Evolutionary conservation across 2,888 invertebrate genomes (phyloP).

Genomic region (Pristionchus mayeri): DNA sequence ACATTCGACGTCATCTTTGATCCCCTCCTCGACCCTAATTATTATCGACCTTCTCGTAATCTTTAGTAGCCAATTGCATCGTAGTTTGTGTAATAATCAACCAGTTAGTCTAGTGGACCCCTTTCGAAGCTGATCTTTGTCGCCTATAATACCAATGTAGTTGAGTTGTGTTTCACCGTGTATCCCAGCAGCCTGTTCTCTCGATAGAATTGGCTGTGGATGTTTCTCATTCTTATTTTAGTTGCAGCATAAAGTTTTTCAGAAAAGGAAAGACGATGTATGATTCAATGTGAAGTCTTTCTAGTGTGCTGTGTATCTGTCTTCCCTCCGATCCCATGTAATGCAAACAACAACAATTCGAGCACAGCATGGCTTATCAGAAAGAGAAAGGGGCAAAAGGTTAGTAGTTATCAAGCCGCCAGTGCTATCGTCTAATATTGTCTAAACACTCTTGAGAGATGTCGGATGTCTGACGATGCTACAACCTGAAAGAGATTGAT

Average conservation of each 20-base stretch:
- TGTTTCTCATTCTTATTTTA: background rate
- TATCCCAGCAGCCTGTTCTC: background rate
- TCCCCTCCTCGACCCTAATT: background rate
- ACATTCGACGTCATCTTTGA: background rate
- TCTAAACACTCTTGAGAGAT: background rate
- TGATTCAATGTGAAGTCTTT: too few relatives aligned
- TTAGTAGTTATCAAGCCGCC: background rate
- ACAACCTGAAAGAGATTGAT: background rate
- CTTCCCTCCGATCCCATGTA: background rate
- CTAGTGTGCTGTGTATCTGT: too few relatives aligned
- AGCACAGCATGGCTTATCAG: constrained; percentile 24
- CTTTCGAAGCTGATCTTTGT: constrained; percentile 2
- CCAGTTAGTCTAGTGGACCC: constrained; percentile 34
- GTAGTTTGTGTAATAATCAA: background rate
- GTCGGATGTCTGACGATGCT: background rate
- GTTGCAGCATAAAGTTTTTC: background rate
- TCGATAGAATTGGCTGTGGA: background rate
- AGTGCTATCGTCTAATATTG: constrained; percentile 20
- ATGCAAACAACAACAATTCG: background rate
- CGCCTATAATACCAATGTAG: background rate
- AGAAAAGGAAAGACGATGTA: too few relatives aligned
- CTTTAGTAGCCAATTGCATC: background rate
- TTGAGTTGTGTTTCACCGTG: background rate
- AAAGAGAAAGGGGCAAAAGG: constrained; percentile 16
- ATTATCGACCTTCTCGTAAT: constrained; percentile 22